Base-by-base conservation (phyloP, 2,888 invertebrate genomes). In the Drosophila atripex region DNA sequence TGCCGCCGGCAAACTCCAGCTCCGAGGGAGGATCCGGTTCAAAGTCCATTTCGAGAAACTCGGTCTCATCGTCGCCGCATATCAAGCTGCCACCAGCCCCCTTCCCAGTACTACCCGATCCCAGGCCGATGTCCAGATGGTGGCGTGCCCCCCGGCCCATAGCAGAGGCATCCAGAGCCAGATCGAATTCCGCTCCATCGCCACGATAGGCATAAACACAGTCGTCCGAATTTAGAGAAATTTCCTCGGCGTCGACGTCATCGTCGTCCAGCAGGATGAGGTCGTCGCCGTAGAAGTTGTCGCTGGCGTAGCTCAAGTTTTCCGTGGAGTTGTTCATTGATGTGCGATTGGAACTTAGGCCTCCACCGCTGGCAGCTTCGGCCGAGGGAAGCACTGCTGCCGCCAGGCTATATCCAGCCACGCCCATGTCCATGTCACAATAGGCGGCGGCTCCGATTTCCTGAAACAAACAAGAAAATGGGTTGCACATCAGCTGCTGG, bases 31-130 rank as follows among this genome's bases (percentile, higher is more conserved):
- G 91, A 76, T 92, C 92, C 6, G 92, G 92, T 50, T 92, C 92
- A 52, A 91, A 92, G 66, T 92, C 92, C 92, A 92, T 92, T 85
- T 92, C 92, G 3, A 92, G 83, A 65, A 91, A 92, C 66, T 92
- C 92, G 1, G 91, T 91, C 64, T 92, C 92, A 74, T 92, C 92
- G 52, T 92, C 92, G 2, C 80, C 43, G 71, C 59, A 49, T 23
- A 66, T 52, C 1, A 66, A 76, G 50, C 75, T 78, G 45, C 75
- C 73, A 4, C 71, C 73, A 16, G 63, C 68, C 9, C 71, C 58
- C 18, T 50, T 63, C 1, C 39, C 60, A 39, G 25, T n/a, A 35
- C 30, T 54, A 4, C 39, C 47, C 9, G 52, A 70, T 18, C 73
- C 59, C 25, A 69, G 39, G 4, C 73, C 69, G 23, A 76, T 70